These are phyloP conservation scores for Stenichneumon culpator DNA, from an alignment of 2,888 invertebrate genomes.

Conservation along the genomic window DNA sequence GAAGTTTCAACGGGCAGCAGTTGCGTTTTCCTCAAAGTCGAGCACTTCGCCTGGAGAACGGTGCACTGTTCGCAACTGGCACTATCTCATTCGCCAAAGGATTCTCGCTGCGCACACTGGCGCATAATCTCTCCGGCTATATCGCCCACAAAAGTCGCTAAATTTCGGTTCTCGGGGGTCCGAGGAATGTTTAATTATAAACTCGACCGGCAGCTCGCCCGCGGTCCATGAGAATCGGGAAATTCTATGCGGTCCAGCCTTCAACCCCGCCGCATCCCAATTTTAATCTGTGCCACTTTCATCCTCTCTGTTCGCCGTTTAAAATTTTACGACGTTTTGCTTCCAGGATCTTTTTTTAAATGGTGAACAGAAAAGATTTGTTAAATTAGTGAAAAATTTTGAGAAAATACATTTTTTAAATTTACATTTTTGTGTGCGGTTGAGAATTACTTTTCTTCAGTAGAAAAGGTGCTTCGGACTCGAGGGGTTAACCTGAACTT, in stretches of 20 bases:
- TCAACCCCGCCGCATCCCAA: not conserved
- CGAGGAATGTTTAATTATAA: slow-evolving; percentile 37
- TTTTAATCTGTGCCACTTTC: not conserved
- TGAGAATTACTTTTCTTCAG: not conserved
- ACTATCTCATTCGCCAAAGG: slow-evolving; percentile 13
- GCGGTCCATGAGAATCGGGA: not conserved
- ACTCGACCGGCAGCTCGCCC: slow-evolving; percentile 3
- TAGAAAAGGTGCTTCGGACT: not conserved
- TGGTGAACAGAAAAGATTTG: not conserved
- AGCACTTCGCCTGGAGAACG: too few relatives aligned
- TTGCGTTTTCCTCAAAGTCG: slow-evolving; percentile 29
- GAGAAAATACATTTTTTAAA: not conserved
- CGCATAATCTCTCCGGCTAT: not conserved
- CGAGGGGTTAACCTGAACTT: not conserved
- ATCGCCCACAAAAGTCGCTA: slow-evolving; percentile 10
- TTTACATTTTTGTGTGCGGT: not conserved
- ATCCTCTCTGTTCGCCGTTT: not conserved
- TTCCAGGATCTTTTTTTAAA: not conserved
- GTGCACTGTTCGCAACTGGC: not conserved
- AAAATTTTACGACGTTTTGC: not conserved
- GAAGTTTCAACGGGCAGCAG: slow-evolving; percentile 1
- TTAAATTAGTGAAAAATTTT: too few relatives aligned
- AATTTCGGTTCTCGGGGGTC: not conserved
- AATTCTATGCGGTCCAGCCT: not conserved
- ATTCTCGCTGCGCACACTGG: not conserved